Percentiles rank a stretch among this genome's conserved stretches.
phyloP scores from a whole-genome alignment of 1,140 invertebrate genomes.

The Anadara kagoshimensis region DNA sequence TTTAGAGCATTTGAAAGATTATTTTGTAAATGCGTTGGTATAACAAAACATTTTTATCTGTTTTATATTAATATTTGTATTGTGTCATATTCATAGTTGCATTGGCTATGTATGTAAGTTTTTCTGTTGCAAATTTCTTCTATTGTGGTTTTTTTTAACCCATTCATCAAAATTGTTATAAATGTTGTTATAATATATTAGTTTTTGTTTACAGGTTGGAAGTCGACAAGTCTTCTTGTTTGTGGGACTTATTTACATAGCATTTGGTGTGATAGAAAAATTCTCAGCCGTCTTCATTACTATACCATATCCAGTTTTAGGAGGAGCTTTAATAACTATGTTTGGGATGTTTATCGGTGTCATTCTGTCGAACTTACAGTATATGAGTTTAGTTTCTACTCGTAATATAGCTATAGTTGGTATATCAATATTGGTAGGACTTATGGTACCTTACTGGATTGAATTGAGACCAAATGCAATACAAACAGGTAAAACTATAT shows the following conservation, averaged over 20 bases:
- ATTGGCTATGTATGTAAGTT: no score
- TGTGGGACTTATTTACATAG: slow-evolving; percentile 85
- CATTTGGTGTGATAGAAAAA: slow-evolving; percentile 81
- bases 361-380: slow-evolving; percentile 84
- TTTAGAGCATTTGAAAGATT: no score
- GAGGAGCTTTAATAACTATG: slow-evolving; percentile 90
- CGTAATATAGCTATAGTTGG: slow-evolving; percentile 89
- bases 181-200: background rate
- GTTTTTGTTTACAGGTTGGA: slow-evolving; percentile 79
- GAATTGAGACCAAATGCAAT: slow-evolving; percentile 78
- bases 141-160: no score
- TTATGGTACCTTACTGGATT: slow-evolving; percentile 84
- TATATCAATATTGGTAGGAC: slow-evolving; percentile 88
- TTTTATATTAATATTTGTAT: no score
- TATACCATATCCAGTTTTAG: slow-evolving; percentile 90
- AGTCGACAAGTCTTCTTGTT: slow-evolving; percentile 89
- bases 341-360: slow-evolving; percentile 79
- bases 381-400: slow-evolving; percentile 85
- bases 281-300: slow-evolving; percentile 91
- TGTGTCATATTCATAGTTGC: no score
- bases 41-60: no score
- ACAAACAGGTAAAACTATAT: slow-evolving; percentile 78
- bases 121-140: no score
- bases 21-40: no score
- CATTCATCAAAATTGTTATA: no score